Base-by-base conservation (phyloP, 2,797 vertebrate species). In the Brachyrhaphis roseni region DNA sequence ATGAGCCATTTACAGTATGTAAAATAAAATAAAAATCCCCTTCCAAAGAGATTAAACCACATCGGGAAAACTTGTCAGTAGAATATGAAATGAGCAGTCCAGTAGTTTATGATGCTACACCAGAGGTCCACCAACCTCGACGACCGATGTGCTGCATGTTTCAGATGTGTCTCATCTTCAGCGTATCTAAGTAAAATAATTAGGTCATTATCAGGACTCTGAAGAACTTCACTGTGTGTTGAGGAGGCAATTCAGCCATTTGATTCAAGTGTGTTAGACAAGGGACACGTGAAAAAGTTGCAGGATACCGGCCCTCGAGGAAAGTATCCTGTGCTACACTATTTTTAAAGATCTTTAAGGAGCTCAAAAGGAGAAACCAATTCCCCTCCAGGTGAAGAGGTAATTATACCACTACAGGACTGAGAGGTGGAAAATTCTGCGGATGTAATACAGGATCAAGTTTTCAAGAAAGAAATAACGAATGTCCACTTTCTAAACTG, bases 1-100 rank as follows among this genome's bases (percentile, higher is more conserved):
- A 51, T 36, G 36, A 85, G 57, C 46, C 64, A 76, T 55, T 82
- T 72, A 79, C 8, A 49, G 53, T 78, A 66, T 70, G 47, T 36
- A 79, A 59, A 20, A 23, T 16, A 23, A 51, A 51, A 47, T 7
- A 43, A 12, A 57, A 77, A 77, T 43, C 13, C 20, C 36, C 11
- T 80, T 62, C 34, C 1, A 47, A 64, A 31, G 39, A 76, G 39
- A 20, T 53, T 31, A 45, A 57, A 59, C 43, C n/a, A 31, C 8
- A 47, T 68, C 6, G 2, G 20, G 20, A 81, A 76, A n/a, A 43
- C 39, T 12, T 47, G 53, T 66, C 47, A 74, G 55, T 10, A 59
- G 76, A 68, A 20, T 26, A 57, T 57, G 11, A 57, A 28, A 72
- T 59, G 13, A 80, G 31, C 34, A 66, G 62, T 3, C 10, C 8